phyloP scores from a whole-genome alignment of 1,140 invertebrate genomes.

The Himalopsyche phryganea region DNA sequence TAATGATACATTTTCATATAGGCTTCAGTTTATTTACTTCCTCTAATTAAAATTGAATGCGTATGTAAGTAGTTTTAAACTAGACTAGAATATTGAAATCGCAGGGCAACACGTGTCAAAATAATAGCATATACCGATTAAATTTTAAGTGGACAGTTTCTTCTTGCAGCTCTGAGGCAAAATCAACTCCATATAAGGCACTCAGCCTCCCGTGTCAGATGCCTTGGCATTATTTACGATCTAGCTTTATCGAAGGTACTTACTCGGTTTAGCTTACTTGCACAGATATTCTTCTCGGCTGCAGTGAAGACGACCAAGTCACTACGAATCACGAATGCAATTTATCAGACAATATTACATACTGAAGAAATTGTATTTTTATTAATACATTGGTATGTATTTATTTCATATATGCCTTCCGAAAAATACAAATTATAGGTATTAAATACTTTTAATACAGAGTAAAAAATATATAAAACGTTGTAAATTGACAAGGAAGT shows the following conservation, averaged over 20 bases:
- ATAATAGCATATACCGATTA: neutral
- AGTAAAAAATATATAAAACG: too few relatives aligned
- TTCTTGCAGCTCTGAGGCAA: constrained; percentile 8
- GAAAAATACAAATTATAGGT: too few relatives aligned
- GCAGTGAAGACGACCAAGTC: neutral
- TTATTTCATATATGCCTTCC: too few relatives aligned
- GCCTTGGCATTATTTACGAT: constrained; percentile 23
- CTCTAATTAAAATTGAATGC: too few relatives aligned
- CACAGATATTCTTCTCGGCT: neutral
- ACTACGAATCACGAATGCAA: too few relatives aligned
- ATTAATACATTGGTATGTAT: too few relatives aligned
- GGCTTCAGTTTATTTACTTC: too few relatives aligned
- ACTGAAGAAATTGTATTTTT: neutral
- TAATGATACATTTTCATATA: too few relatives aligned
- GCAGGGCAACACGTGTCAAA: constrained; percentile 11
- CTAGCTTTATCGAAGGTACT: constrained; percentile 1
- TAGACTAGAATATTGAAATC: constrained; percentile 3
- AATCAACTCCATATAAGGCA: constrained; percentile 21
- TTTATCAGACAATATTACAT: neutral
- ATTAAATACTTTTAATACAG: too few relatives aligned
- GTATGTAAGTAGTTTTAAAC: too few relatives aligned
- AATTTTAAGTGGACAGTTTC: constrained; percentile 8
- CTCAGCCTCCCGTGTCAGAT: constrained; percentile 14
- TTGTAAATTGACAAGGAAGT: too few relatives aligned
- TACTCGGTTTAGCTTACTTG: neutral